Conservation (phyloP, 1,140 invertebrate genomes). For the Drosophila lini region DNA sequence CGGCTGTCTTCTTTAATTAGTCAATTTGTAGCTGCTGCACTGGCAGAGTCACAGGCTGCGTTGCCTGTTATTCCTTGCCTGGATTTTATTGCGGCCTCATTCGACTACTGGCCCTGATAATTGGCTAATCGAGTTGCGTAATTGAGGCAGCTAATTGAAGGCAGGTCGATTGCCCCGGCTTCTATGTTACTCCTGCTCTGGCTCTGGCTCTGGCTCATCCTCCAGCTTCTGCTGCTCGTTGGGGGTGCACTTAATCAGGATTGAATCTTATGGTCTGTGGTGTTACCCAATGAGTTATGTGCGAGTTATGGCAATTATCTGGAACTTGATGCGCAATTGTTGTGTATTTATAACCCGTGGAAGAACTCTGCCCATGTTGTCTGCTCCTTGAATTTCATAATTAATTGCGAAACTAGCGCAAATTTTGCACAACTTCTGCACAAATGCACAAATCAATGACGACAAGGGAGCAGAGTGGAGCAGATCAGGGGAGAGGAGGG, state of each 20-base stretch:
- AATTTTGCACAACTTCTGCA: slow-evolving; percentile 54
- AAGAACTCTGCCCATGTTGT: slow-evolving; percentile 1
- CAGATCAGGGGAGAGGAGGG: neutral
- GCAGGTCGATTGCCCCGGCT: slow-evolving; percentile 16
- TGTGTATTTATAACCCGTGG: neutral
- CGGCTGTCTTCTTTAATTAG: slow-evolving; percentile 45
- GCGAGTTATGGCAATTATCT: slow-evolving; percentile 21
- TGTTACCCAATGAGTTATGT: slow-evolving; percentile 10
- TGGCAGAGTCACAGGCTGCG: neutral
- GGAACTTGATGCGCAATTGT: neutral
- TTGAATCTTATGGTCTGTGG: neutral
- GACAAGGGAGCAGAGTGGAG: neutral
- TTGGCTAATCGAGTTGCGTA: slow-evolving; percentile 38
- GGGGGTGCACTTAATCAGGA: slow-evolving; percentile 16
- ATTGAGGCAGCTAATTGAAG: slow-evolving; percentile 33
- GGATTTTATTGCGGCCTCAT: slow-evolving; percentile 23
- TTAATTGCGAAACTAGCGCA: slow-evolving; percentile 61
- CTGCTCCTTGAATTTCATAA: slow-evolving; percentile 51
- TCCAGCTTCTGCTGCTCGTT: neutral
- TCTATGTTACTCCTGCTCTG: no score
- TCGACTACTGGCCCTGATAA: slow-evolving; percentile 10
- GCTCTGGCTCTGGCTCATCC: no score
- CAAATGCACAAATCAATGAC: slow-evolving; percentile 61
- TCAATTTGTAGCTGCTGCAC: slow-evolving; percentile 29
- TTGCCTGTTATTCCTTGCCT: neutral